A percentile compares a stretch with the other conserved stretches of the same genome.
These are phyloP conservation scores for Apis dorsata DNA, from an alignment of 1,140 invertebrate species.

Conservation along the genomic window DNA sequence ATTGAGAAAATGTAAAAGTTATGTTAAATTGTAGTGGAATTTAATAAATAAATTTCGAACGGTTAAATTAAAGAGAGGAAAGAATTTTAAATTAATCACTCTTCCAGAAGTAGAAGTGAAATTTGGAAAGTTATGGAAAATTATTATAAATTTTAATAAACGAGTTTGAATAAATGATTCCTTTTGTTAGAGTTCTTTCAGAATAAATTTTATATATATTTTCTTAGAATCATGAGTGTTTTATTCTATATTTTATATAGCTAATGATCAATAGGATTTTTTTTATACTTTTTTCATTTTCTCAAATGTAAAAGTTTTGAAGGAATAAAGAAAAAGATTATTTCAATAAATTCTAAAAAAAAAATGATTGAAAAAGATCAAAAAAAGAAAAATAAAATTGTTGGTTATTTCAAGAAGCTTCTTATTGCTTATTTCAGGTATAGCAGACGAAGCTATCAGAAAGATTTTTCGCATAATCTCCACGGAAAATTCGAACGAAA, in stretches of 20 bases:
- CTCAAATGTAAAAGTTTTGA: background rate
- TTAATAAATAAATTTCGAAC: no score
- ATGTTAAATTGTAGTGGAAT: no score
- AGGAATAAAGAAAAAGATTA: background rate
- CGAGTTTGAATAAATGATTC: background rate
- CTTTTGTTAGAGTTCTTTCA: background rate
- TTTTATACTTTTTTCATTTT: background rate
- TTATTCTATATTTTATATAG: background rate
- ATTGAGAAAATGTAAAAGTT: no score
- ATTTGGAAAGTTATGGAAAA: background rate
- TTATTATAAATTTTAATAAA: background rate
- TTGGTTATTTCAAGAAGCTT: background rate
- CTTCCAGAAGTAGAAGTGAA: no score
- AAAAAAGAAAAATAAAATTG: background rate
- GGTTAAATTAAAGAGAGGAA: no score
- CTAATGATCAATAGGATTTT: no score
- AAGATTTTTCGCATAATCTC: constrained; percentile 57
- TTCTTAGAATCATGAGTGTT: background rate
- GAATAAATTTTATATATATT: background rate
- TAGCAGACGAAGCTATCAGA: constrained; percentile 37
- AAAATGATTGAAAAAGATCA: background rate
- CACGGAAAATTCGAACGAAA: constrained; percentile 43
- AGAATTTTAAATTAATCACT: no score
- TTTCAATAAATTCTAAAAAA: background rate
- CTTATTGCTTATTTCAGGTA: constrained; percentile 38